Conservation (phyloP, 2,888 invertebrate species). For the Galeopsomyia nigrocyanea region DNA sequence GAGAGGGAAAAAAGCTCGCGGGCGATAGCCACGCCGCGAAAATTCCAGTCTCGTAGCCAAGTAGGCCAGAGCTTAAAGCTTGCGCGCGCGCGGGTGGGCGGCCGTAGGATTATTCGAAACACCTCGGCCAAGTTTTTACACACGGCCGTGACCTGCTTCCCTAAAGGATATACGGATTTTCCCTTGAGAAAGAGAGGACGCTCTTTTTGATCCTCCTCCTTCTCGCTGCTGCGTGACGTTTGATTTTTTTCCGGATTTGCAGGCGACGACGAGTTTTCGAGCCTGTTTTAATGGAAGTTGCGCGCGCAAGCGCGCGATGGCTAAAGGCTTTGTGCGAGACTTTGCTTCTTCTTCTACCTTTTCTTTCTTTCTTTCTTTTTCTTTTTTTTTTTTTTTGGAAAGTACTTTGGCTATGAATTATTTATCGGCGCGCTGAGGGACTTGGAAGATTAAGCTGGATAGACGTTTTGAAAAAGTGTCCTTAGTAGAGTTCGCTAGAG, state of each 20-base stretch:
- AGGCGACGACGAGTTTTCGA: background rate
- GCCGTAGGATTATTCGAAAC: conserved; percentile 26
- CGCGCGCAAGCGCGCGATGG: no score
- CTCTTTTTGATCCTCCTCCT: conserved; percentile 22
- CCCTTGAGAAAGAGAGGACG: conserved; percentile 7
- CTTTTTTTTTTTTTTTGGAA: no score
- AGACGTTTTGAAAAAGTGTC: no score
- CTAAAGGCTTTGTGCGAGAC: background rate
- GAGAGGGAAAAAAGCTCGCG: background rate
- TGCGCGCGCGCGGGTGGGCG: conserved; percentile 20
- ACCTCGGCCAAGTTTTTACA: conserved; percentile 57
- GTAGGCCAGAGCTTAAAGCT: conserved; percentile 43
- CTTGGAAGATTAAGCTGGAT: no score
- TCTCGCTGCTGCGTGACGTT: conserved; percentile 33
- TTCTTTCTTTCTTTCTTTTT: no score
- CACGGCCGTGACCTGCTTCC: conserved; percentile 60
- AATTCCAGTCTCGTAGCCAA: conserved; percentile 46
- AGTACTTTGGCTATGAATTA: conserved; percentile 17
- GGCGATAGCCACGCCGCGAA: conserved; percentile 37
- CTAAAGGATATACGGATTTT: conserved; percentile 33
- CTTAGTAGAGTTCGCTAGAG: no score
- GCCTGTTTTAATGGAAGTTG: conserved; percentile 11
- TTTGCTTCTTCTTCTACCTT: background rate
- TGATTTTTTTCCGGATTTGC: conserved; percentile 33
- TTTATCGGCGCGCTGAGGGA: conserved; percentile 10